phyloP scores from a whole-genome alignment of 2,888 invertebrate genomes.

The Lordiphosa fenestrarum region DNA sequence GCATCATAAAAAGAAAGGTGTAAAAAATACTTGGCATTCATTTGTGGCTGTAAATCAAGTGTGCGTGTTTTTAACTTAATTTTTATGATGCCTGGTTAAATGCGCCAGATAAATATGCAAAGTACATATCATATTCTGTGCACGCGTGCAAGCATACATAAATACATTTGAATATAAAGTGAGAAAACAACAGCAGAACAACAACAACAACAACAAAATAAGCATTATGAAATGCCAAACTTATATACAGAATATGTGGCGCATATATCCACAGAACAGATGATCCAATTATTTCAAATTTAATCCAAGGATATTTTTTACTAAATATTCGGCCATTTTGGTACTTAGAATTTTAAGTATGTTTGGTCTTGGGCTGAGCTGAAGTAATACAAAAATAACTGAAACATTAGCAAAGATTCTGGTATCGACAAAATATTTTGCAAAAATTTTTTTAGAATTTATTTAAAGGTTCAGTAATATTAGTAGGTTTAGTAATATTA shows the following conservation, averaged over 20 bases:
- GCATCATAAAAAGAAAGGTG: conserved; percentile 16
- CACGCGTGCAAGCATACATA: conserved; percentile 3
- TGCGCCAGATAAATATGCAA: conserved; percentile 19
- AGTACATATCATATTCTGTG: neutral
- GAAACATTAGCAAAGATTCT: too few species aligned
- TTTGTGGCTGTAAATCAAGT: conserved; percentile 27
- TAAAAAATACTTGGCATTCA: conserved; percentile 4
- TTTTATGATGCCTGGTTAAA: conserved; percentile 25
- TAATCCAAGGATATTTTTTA: too few species aligned
- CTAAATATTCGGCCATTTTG: too few species aligned
- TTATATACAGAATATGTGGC: neutral
- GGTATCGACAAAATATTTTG: too few species aligned
- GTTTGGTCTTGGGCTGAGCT: too few species aligned
- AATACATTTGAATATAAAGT: conserved; percentile 1
- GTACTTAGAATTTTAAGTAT: too few species aligned
- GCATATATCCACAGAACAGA: too few species aligned
- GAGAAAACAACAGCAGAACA: neutral
- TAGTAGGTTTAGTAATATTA: too few species aligned
- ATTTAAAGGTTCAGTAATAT: too few species aligned
- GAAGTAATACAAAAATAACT: too few species aligned
- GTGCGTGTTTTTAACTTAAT: conserved; percentile 34
- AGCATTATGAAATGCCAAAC: neutral
- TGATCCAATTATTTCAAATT: too few species aligned
- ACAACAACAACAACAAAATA: neutral
- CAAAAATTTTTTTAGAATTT: too few species aligned